Base-by-base conservation (phyloP, 2,888 invertebrate species). In the Theretra japonica region DNA sequence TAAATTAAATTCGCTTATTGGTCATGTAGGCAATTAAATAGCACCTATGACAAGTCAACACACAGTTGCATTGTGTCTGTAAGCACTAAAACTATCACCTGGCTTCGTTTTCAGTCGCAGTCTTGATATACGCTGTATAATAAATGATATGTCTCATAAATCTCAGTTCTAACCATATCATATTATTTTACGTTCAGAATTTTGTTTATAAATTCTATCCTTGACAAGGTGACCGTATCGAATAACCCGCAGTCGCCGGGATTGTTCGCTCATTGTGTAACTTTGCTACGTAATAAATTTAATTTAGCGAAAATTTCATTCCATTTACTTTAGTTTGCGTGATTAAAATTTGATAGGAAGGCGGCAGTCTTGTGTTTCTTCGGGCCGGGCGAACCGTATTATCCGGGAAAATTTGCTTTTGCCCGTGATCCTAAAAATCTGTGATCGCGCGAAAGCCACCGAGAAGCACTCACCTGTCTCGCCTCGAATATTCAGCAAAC, bases 281-380 rank as follows among this genome's bases (percentile, higher is more conserved):
- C 62, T 41, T 41, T 41, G 33, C 33, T 8, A 41, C 4, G 33
- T 62, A 41, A 62, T 41, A 41, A 62, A 62, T 41, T 62, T 2
- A 41, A 41, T 62, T 33, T 62, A 21, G 15, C 11, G 15, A 41
- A n/a, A 41, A 62, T 62, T 23, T 41, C 11, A 62, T 62, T 62
- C 41, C 21, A 21, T 41, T 41, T 41, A 62, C 62, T 62, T 33
- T 62, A 41, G 41, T 41, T 33, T 41, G 21, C 21, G 28, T 59
- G 59, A 60, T 70, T 70, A 50, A 41, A 70, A 28, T 70, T 70
- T 70, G 60, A 70, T 60, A 60, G 62, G 11, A 62, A 28, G 28
- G 19, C 59, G 50, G 28, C 50, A 23, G 48, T 59, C 28, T 50
- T 70, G 50, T 50, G 25, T 21, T 48, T n/a, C 50, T 48, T 68